Evolutionary conservation across 2,888 invertebrate genomes (phyloP), one percentile per base, ranked within the genome.

Genomic region (Drosophila monieri): DNA sequence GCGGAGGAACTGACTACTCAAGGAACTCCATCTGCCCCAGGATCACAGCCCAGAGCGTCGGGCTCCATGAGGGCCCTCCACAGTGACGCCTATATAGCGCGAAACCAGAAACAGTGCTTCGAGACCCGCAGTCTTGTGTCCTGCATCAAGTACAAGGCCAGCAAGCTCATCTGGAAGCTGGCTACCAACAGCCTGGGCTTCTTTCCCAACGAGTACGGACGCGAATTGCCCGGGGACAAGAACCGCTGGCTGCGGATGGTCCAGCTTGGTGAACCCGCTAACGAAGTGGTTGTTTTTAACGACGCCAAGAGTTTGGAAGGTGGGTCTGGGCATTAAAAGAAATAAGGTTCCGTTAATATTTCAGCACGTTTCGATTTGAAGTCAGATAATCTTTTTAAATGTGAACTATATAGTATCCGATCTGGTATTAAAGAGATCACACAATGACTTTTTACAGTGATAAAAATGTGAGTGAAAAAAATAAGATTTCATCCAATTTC

Each of bases 61-160:
- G 62, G 49, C 41, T 66, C 53, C 1, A 55, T 75, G 15, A 15
- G 81, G 35, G 58, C 88, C 0, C 53, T 77, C 0, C 74, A 85
- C n/a, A 88, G 56, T 32, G 91, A 91, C 61, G 89, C 87, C 39
- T 91, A 89, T 61, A 80, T 91, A n/a, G 74, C 77, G 15, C 78
- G 79, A 8, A 90, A 88, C 64, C 90, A 91, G 74, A 85, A 80
- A 15, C 85, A 89, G 47, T 91, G 91, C 67, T 88, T 90, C 46
- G 80, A 83, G 37, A 81, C 86, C 8, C 89, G 88, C 4, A 88
- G 83, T 32, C 67, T 91, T 25, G 78, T 89, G 35, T 88, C 91
- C 51, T 91, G 91, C 77, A 79, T 91, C 14, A 91, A 91, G 74
- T 91, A 90, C 57, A 90, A 89, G 64, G 85, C 88, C 12, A 85